Evolutionary conservation across 2,888 invertebrate species (phyloP).

Genomic region (Cerastoderma edule): DNA sequence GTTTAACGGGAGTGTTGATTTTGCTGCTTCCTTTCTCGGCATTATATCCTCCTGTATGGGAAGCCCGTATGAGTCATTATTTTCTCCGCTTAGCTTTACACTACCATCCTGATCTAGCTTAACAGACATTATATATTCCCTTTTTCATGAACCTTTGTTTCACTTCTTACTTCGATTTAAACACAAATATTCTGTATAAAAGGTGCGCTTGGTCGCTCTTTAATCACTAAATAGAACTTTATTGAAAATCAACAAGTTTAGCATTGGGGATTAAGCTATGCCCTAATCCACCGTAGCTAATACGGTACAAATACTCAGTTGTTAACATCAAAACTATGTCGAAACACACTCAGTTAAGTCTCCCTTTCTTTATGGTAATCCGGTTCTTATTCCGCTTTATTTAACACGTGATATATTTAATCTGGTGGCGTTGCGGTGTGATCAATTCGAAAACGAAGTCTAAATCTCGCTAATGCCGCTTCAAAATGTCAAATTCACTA

Average conservation of each 20-base stretch:
- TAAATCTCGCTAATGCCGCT: neutral
- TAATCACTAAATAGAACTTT: conserved; percentile 20
- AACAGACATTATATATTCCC: conserved; percentile 6
- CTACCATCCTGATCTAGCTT: conserved; percentile 5
- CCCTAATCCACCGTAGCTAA: conserved; percentile 17
- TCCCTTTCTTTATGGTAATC: neutral
- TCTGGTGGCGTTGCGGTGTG: too few species aligned
- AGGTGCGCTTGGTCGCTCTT: too few species aligned
- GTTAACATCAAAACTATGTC: neutral
- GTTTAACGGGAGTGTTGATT: neutral
- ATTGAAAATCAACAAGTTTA: conserved; percentile 15
- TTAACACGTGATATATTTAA: conserved; percentile 1
- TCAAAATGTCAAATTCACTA: neutral
- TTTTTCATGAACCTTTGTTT: neutral
- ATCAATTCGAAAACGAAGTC: neutral
- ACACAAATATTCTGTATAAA: neutral
- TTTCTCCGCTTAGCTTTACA: neutral
- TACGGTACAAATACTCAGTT: conserved; percentile 2
- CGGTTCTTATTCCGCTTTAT: conserved; percentile 7
- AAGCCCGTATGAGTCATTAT: conserved; percentile 39
- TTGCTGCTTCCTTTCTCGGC: conserved; percentile 1
- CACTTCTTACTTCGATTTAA: neutral
- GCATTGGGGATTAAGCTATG: conserved; percentile 10
- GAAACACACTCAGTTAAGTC: neutral
- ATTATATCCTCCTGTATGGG: conserved; percentile 27